Evolutionary conservation across 2,797 vertebrate genomes (phyloP).

Genomic region (Myotis findleyi): DNA sequence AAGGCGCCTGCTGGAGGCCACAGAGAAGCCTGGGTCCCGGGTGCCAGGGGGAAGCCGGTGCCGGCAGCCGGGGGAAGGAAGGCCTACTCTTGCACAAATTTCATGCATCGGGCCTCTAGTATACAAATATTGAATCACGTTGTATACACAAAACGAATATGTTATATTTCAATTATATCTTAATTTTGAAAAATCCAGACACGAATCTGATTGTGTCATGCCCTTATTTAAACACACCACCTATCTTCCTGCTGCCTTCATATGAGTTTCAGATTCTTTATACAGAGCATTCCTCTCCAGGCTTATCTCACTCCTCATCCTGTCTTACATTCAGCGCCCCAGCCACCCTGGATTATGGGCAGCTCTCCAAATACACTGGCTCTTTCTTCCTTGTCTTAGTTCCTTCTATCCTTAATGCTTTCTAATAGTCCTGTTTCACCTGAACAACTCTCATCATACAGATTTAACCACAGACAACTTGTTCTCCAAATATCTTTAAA

Average conservation of each 20-base stretch:
- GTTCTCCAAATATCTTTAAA: conserved; percentile 11
- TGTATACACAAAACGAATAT: neutral
- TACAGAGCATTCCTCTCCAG: neutral
- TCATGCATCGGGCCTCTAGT: too few species aligned
- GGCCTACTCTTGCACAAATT: too few species aligned
- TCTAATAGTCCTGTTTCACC: neutral
- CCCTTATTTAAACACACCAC: neutral
- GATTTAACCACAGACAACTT: neutral
- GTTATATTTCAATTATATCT: neutral
- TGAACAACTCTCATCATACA: neutral
- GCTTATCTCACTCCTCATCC: neutral
- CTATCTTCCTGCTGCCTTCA: neutral
- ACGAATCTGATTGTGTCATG: neutral
- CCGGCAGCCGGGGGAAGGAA: too few species aligned
- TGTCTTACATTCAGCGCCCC: neutral
- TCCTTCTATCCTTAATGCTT: neutral
- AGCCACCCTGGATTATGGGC: neutral
- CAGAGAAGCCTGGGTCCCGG: too few species aligned
- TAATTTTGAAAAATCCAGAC: neutral
- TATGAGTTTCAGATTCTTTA: neutral
- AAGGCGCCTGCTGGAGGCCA: too few species aligned
- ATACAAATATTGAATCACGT: neutral
- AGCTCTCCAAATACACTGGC: neutral
- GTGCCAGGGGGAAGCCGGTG: too few species aligned
- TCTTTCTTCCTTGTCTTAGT: neutral